Evolutionary conservation across 92 coral and sea anemone species (phyloP).

Genomic region (Zoanthus sociatus): DNA sequence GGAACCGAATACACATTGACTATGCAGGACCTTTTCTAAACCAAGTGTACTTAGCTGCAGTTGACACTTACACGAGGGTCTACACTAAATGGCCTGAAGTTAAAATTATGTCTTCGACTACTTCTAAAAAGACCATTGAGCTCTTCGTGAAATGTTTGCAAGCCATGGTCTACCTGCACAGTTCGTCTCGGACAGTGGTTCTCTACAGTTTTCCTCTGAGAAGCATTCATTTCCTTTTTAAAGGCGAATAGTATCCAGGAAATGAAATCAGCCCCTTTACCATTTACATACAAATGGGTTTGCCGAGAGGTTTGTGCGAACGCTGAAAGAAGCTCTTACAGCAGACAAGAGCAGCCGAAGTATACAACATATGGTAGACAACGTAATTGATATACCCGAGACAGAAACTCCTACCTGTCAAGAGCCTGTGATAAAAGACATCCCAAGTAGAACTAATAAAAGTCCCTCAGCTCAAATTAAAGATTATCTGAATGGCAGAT

Average conservation of each 20-base stretch:
- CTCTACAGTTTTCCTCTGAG: background rate
- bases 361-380: slow-evolving; percentile 19
- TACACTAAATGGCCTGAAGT: slow-evolving; percentile 57
- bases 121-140: slow-evolving; percentile 55
- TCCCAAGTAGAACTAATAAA: too few relatives aligned
- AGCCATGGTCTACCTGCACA: slow-evolving; percentile 56
- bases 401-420: too few relatives aligned
- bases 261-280: slow-evolving; percentile 33
- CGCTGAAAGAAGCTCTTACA: slow-evolving; percentile 16
- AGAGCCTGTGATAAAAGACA: too few relatives aligned
- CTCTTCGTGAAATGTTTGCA: slow-evolving; percentile 43
- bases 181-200: slow-evolving; percentile 51
- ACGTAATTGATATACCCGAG: background rate
- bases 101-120: slow-evolving; percentile 34
- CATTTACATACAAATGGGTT: slow-evolving; percentile 34
- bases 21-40: slow-evolving; percentile 54
- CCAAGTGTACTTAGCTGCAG: slow-evolving; percentile 43
- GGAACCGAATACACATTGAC: slow-evolving; percentile 45
- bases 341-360: slow-evolving; percentile 4
- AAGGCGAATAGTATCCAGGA: background rate
- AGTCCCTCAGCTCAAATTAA: too few relatives aligned
- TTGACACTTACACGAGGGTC: slow-evolving; percentile 54
- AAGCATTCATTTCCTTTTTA: slow-evolving; percentile 2
- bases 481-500: too few relatives aligned
- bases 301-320: slow-evolving; percentile 37